Evolutionary conservation across 1,140 invertebrate species (phyloP), one percentile per base, ranked within the genome.

Genomic region (Mesaphorura yosii): DNA sequence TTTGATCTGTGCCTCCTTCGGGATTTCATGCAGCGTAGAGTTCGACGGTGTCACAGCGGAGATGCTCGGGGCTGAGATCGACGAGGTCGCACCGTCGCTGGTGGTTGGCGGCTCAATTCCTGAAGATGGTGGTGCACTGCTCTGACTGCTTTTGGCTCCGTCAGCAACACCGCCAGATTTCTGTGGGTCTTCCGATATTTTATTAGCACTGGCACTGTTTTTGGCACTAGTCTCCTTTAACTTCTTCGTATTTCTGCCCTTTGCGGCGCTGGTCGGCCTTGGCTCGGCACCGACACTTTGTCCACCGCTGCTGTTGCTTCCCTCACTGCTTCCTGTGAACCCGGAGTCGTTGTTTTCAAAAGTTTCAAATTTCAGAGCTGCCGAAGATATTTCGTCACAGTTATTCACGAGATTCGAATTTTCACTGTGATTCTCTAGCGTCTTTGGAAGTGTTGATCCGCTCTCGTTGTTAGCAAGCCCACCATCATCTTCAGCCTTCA

Each of bases 1-100:
- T 71, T 83, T 55, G 25, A 47, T 53, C 34, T 39, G n/a, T 2
- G 48, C 1, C 29, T 39, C 31, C 31, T 26, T 44, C 17, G 20
- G 4, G 5, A 38, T 15, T 39, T 15, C n/a, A 19, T 28, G 27
- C 5, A 38, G 4, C 4, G 29, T 26, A 6, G n/a, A 19, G 4
- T 14, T 6, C 23, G 10, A 14, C 14, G 26, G 22, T 42, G 47
- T 17, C 7, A 34, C 25, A 10, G 26, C 12, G 19, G 25, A n/a
- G 19, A 29, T 29, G n/a, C 7, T 4, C 17, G 15, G 19, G 4
- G 25, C 25, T 50, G 48, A 39, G n/a, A 3, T 51, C 44, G 7
- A 7, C 3, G 12, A 42, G 6, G 7, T n/a, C n/a, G n/a, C n/a
- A n/a, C n/a, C n/a, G n/a, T n/a, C n/a, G n/a, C n/a, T n/a, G n/a